Base-by-base conservation (phyloP, 1,140 invertebrate species). In the Helicoverpa armigera region DNA sequence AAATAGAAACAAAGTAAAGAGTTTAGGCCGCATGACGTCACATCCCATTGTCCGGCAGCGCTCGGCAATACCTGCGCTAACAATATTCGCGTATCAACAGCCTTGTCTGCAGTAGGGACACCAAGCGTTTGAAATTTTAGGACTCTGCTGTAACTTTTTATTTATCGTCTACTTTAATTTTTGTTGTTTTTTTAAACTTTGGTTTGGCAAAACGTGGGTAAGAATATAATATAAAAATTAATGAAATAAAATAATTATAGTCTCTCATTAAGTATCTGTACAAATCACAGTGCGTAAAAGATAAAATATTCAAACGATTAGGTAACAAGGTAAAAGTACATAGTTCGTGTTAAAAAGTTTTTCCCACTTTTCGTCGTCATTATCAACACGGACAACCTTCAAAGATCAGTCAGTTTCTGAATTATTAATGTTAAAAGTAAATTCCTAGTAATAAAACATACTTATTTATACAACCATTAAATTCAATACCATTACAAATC, bases 31-130 rank as follows among this genome's bases (percentile, higher is more conserved):
- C 60, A 3, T 67, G 63, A 67, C 43, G 16, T 67, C 4, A 67
- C 43, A 18, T 50, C 12, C 67, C 63, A 67, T 67, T 67, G 67
- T 70, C 67, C 67, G 13, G 50, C 11, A 54, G 16, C 10, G 53
- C 5, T 18, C 16, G n/a, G 50, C 50, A 51, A 51, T 51, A 70
- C 63, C 48, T 70, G 67, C 53, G 18, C 67, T 70, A 70, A 70
- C 67, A 70, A 70, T 70, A 70, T 70, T 70, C 35, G n/a, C 50
- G 50, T 50, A 53, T 70, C 67, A 70, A 53, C 48, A 53, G 53
- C 48, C 16, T 23, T 67, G 63, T 70, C 67, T 18, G 16, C 18
- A 3, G 48, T 70, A 70, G 67, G 48, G 48, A 1, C 0, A 54
- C 67, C 43, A 53, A 14, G 3, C 18, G 5, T 63, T 58, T 11